A percentile compares a stretch with the other conserved stretches of the same genome.
Conservation (phyloP, 2,888 invertebrate genomes). For the Caenorhabditis panamensis region DNA sequence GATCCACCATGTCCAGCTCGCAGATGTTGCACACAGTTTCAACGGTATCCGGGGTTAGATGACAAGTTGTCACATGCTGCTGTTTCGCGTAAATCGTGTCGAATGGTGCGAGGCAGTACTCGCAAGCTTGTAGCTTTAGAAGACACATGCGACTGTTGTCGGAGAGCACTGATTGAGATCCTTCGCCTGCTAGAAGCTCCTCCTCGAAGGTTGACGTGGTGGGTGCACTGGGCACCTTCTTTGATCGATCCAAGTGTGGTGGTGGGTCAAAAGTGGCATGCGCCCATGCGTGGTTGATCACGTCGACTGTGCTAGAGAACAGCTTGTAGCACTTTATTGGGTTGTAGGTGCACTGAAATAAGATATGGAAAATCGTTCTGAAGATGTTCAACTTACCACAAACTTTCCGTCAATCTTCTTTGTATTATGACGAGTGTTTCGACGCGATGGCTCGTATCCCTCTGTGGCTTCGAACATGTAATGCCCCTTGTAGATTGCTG, state of each 20-base stretch:
- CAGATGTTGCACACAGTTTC: constrained; percentile 47
- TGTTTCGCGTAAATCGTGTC: constrained; percentile 2
- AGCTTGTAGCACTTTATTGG: constrained; percentile 28
- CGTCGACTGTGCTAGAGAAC: constrained; percentile 8
- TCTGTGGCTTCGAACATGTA: constrained; percentile 58
- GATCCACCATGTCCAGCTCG: constrained; percentile 36
- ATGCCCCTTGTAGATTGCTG: constrained; percentile 22
- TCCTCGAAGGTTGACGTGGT: not conserved
- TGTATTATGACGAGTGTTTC: constrained; percentile 25
- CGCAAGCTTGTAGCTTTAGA: constrained; percentile 35
- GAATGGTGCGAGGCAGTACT: constrained; percentile 32
- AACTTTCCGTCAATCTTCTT: constrained; percentile 53
- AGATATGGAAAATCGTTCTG: not conserved
- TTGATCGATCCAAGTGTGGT: not conserved
- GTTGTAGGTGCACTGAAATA: constrained; percentile 52
- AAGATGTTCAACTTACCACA: constrained; percentile 20
- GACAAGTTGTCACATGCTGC: constrained; percentile 11
- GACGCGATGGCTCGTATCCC: constrained; percentile 22
- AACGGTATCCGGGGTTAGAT: constrained; percentile 2
- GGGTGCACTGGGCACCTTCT: not conserved
- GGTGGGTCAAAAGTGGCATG: constrained; percentile 46
- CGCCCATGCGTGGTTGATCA: constrained; percentile 53
- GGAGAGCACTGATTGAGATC: not conserved
- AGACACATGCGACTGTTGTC: constrained; percentile 10
- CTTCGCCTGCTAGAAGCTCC: not conserved